A percentile compares a stretch with the other conserved stretches of the same genome.
Conservation (phyloP, 2,888 invertebrate species). For the Xestia c-nigrum region DNA sequence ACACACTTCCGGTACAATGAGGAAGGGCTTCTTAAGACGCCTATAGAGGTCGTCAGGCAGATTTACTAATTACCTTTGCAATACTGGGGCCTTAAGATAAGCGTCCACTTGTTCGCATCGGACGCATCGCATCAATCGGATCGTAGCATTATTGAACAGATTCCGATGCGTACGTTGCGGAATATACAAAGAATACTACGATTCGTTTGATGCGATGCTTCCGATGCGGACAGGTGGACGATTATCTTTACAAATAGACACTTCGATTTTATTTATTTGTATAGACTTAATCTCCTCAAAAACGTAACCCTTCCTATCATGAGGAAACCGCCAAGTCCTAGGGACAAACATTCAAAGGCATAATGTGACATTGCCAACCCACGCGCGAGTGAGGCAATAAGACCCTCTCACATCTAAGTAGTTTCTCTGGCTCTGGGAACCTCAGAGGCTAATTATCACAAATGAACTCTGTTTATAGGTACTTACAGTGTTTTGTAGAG, state of each 20-base stretch:
- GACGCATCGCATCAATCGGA: too few relatives aligned
- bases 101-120: too few relatives aligned
- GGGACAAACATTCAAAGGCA: background rate
- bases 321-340: background rate
- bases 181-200: too few relatives aligned
- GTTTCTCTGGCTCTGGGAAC: background rate
- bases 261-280: too few relatives aligned
- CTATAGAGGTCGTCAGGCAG: background rate
- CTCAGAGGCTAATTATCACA: background rate
- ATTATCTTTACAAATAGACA: too few relatives aligned
- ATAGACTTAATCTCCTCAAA: background rate
- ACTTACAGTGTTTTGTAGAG: constrained; percentile 80
- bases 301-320: background rate
- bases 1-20: background rate
- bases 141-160: too few relatives aligned
- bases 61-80: background rate
- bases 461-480: too few relatives aligned
- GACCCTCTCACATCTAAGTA: background rate
- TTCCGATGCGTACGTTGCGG: too few relatives aligned
- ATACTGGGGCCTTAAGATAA: too few relatives aligned
- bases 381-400: background rate
- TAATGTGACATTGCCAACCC: background rate
- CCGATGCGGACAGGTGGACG: too few relatives aligned
- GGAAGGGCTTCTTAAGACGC: background rate
- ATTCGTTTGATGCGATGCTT: too few relatives aligned